A percentile compares a stretch with the other conserved stretches of the same genome.
These are phyloP conservation scores for Clitarchus hookeri DNA, from an alignment of 2,888 invertebrate species.

Conservation along the genomic window DNA sequence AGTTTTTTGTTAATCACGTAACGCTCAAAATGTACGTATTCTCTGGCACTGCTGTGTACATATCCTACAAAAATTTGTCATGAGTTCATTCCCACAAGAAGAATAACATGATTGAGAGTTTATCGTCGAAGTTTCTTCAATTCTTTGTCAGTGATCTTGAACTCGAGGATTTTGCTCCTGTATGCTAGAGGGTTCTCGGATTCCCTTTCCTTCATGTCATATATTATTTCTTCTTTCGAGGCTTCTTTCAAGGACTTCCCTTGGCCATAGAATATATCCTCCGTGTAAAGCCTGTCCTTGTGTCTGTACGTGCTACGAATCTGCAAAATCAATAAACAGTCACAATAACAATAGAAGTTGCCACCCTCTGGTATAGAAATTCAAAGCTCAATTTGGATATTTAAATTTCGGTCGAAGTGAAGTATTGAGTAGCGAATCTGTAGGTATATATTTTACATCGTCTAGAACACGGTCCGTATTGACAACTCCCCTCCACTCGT, in stretches of 20 bases:
- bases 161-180: slow-evolving; percentile 52
- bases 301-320: slow-evolving; percentile 70
- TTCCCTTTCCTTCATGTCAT: slow-evolving; percentile 55
- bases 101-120: not conserved
- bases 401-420: too few species aligned
- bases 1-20: too few species aligned
- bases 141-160: slow-evolving; percentile 36
- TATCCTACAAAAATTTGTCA: not conserved
- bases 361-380: too few species aligned
- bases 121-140: slow-evolving; percentile 19
- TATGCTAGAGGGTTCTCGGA: slow-evolving; percentile 59
- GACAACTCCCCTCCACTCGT: too few species aligned
- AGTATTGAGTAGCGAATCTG: too few species aligned
- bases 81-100: not conserved
- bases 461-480: too few species aligned
- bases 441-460: too few species aligned
- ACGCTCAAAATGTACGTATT: too few species aligned
- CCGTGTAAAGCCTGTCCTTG: slow-evolving; percentile 67
- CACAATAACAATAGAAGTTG: too few species aligned
- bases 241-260: slow-evolving; percentile 60
- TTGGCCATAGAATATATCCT: slow-evolving; percentile 66
- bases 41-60: too few species aligned
- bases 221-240: slow-evolving; percentile 58
- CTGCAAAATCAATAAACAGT: slow-evolving; percentile 53
- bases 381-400: too few species aligned